Evolutionary conservation across 2,113 vertebrate genomes (phyloP), one percentile per base, ranked within the genome.

Genomic region (Delphinapterus leucas): DNA sequence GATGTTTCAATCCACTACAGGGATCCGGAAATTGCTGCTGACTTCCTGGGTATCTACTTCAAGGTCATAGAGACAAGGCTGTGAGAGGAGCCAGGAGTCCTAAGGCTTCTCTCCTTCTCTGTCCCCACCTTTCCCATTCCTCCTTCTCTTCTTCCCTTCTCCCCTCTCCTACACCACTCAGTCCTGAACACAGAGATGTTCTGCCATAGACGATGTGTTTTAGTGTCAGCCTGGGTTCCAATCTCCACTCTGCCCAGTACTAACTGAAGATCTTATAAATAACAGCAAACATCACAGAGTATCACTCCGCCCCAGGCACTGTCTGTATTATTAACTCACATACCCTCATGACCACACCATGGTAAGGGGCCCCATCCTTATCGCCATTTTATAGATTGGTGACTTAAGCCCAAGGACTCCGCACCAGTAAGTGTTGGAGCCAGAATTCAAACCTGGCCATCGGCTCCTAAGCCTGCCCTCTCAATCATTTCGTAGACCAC

Each of bases 401-500:
- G 6, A 44, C 20, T 84, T 21, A 53, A 38, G 23, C 25, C 44
- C 4, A 31, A 31, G 41, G 13, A 41, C 14, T 61, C 26, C 70
- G 53, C 0, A 1, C 11, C 31, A 28, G 4, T 3, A 13, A 33
- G 41, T 5, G 2, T 20, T 25, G 58, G 20, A 61, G 53, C 25
- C 73, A 49, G 58, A 55, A 83, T 74, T 26, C 76, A 60, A 14
- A 36, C 2, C 21, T 25, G 36, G 36, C 6, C 3, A 0, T 25
- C 5, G 0, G 73, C 80, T 71, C 44, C 86, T 58, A 18, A 18
- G 21, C 26, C 14, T 21, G 10, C 25, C 13, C 6, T 33, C 58
- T 47, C 25, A 0, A 38, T 41, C 41, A 33, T 3, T 25, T 28
- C 68, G 17, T 5, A 13, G 0, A 7, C 5, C 4, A 23, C 21